Evolutionary conservation across 2,888 invertebrate species (phyloP), one percentile per base, ranked within the genome.

Genomic region (Sarcophaga subvicina): DNA sequence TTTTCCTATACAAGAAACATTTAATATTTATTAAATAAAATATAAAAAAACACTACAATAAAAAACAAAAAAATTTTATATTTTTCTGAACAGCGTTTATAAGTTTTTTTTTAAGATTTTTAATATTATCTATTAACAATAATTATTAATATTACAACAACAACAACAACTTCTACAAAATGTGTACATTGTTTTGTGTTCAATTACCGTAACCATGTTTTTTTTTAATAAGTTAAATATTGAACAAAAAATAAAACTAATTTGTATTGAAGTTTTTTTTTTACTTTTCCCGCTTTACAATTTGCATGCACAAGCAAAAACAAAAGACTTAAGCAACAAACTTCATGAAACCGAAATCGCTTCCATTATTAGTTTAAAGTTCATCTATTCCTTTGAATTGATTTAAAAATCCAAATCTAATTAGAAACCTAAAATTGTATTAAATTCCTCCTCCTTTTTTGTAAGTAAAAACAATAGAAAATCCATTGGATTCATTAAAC

Each of bases 251-350:
- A 49, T 14, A 12, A 49, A 49, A 14, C 0, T 37, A 37, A 37
- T 37, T 37, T 37, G 8, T 10, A 37, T 37, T 37, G 1, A 37
- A 8, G 37, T 20, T 17, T 81, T 79, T 82, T 66, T 54, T 47
- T 79, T 73, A 47, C 22, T 22, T 22, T 22, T 22, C 22, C 73
- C 64, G 47, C 73, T 60, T 45, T 78, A 59, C 73, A 20, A 83
- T 83, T 81, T 84, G 85, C 83, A 87, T 88, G 87, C 82, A 81
- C 62, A n/a, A 70, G 10, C 73, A 71, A 89, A 37, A 89, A 90
- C 89, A 78, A 91, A 91, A 89, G 91, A 92, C 89, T 92, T 89
- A 90, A 81, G 90, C 87, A 82, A 89, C 88, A 84, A 89, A 89
- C 91, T 77, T 75, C 75, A 69, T 75, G 0, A 4, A 54, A 14